Conservation (phyloP, 2,888 invertebrate species). For the Danaus chrysippus region DNA sequence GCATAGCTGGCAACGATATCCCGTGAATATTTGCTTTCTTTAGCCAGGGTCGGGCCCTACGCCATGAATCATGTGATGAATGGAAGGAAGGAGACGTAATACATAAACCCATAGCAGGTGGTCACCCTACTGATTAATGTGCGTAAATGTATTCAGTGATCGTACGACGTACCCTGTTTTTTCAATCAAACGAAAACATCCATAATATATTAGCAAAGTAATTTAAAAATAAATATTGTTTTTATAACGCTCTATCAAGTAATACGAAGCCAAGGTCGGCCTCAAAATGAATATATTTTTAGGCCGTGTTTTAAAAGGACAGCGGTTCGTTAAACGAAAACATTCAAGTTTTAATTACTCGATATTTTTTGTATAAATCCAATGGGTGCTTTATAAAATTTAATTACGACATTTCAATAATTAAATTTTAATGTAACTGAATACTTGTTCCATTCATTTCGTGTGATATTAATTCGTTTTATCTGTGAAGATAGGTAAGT, state of each 20-base stretch:
- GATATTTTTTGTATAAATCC: no score
- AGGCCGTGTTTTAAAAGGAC: no score
- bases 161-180: constrained; percentile 2
- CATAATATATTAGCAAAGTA: no score
- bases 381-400: no score
- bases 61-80: constrained; percentile 26
- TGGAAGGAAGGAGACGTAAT: constrained; percentile 20
- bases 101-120: constrained; percentile 20
- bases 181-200: no score
- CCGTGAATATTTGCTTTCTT: constrained; percentile 20
- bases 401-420: no score
- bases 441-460: constrained; percentile 10
- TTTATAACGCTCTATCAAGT: no score
- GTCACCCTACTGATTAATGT: constrained; percentile 20
- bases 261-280: no score
- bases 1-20: constrained; percentile 12
- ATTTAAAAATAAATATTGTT: no score
- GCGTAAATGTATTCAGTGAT: constrained; percentile 11
- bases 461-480: constrained; percentile 14
- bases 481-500: constrained; percentile 14
- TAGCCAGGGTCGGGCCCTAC: constrained; percentile 22
- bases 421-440: constrained; percentile 1
- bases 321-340: no score
- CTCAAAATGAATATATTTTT: no score
- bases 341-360: no score